Evolutionary conservation across 2,797 vertebrate species (phyloP), one percentile per base, ranked within the genome.

Genomic region (Oreochromis grahami): DNA sequence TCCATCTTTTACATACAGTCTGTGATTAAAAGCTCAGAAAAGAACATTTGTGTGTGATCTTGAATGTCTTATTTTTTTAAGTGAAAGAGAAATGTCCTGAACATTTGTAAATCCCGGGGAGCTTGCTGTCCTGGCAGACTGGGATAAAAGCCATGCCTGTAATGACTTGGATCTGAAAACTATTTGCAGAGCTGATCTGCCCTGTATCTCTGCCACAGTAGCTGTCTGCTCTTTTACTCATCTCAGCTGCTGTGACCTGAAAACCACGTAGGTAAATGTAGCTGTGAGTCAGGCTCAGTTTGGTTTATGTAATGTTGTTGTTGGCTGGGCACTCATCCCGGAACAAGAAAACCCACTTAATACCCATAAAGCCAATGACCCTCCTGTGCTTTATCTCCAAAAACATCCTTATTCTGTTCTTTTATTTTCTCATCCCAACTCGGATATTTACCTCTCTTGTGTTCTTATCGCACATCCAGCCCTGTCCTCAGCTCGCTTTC

Each of bases 261-360:
- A 76, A 89, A 86, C 36, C 86, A 84, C 50, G 76, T 86, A 89
- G 89, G 89, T 93, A 91, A 89, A 63, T 58, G 84, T 70, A 82
- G 86, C 82, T 77, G 65, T 91, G 93, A 94, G 87, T 92, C 91
- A 92, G 86, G 50, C 86, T 63, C 56, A 79, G 76, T 84, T 87
- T 58, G 84, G n/a, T 89, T 95, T 94, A 94, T 85, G 89, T 91
- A 95, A 94, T 77, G 45, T 56, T 89, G 84, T 86, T 83, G 89
- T 89, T 77, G 58, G 76, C 77, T 11, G 43, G 88, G 84, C 83
- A 21, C 65, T 88, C 78, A 29, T 88, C 89, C 86, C 58, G 5
- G 81, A 92, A 90, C 82, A 91, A 88, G 63, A 84, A 88, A 89
- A 76, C 84, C 80, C 79, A 84, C 87, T 89, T 91, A 81, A 92